These are phyloP conservation scores for Dreissena rostriformis DNA, from an alignment of 1,140 invertebrate species.

Conservation along the genomic window DNA sequence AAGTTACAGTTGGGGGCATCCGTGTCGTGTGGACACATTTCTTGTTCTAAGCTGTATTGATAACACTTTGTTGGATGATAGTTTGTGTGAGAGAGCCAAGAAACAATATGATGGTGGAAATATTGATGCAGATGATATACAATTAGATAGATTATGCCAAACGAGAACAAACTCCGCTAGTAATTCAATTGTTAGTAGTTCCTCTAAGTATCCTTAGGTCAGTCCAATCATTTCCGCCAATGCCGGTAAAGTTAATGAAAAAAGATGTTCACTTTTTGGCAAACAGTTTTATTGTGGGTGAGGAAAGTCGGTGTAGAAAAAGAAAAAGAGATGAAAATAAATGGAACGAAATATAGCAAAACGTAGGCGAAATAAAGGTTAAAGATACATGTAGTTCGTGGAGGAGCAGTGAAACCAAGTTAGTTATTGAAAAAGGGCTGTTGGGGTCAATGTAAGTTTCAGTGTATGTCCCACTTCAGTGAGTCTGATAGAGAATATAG, in stretches of 20 bases:
- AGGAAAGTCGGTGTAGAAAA: not conserved
- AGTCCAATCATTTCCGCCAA: not conserved
- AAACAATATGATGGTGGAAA: not conserved
- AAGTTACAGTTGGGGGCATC: too few species aligned
- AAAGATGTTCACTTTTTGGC: not conserved
- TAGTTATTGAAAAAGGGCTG: not conserved
- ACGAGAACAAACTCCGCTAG: not conserved
- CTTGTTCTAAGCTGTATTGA: slow-evolving; percentile 1
- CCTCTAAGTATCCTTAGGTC: not conserved
- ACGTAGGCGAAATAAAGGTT: not conserved
- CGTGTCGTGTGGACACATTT: too few species aligned
- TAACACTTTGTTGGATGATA: not conserved
- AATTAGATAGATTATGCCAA: slow-evolving; percentile 8
- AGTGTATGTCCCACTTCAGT: not conserved
- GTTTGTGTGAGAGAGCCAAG: not conserved
- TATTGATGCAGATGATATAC: slow-evolving; percentile 13
- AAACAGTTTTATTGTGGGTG: not conserved
- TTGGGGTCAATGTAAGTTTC: not conserved
- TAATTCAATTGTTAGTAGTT: not conserved
- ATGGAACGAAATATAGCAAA: slow-evolving; percentile 38
- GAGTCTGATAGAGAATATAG: not conserved
- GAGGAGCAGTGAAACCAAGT: not conserved
- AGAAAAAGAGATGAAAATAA: slow-evolving; percentile 2
- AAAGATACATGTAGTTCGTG: not conserved
- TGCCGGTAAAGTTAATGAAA: not conserved